Evolutionary conservation across 2,888 invertebrate genomes (phyloP), one percentile per base, ranked within the genome.

Genomic region (Torymus aiolomorphi): DNA sequence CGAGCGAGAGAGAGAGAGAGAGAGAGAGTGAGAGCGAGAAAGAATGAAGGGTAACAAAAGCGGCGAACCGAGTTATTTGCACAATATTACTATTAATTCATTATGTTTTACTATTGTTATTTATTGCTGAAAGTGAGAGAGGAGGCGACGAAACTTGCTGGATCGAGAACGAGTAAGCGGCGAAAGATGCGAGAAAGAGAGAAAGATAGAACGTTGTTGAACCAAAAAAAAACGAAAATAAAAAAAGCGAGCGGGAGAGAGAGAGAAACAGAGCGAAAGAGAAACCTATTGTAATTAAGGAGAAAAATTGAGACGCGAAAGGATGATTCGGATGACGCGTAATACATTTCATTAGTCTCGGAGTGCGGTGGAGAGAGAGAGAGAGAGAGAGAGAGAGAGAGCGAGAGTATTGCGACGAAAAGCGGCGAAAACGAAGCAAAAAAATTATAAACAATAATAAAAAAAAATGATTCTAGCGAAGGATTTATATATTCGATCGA

Each of bases 51-150:
- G 70, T 76, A 76, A 18, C 76, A 63, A 76, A 65, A 74, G 69
- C 71, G 73, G 81, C 84, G 86, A 88, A 89, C 87, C 42, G 87
- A 86, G 87, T 89, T 88, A 89, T 89, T 88, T 88, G 89, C 88
- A 88, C 88, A 88, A 88, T 88, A 89, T 88, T 89, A 88, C 87
- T 86, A 88, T 88, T 87, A 86, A 70, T 75, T 88, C 85, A 88
- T 86, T 87, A 87, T 85, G 86, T 89, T 89, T 70, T 86, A 86
- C 85, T 86, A 88, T 86, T 85, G 87, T 88, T 87, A 87, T 85
- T 85, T 84, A 87, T 87, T 62, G 49, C 61, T 24, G 52, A 73
- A 51, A 49, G n/a, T 18, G 18, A n/a, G 69, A 69, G 16, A 12
- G 2, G 24, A 63, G 13, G 85, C 87, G 86, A 85, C 86, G 16